phyloP scores from a whole-genome alignment of 2,888 invertebrate species.

The Ctena decussata region DNA sequence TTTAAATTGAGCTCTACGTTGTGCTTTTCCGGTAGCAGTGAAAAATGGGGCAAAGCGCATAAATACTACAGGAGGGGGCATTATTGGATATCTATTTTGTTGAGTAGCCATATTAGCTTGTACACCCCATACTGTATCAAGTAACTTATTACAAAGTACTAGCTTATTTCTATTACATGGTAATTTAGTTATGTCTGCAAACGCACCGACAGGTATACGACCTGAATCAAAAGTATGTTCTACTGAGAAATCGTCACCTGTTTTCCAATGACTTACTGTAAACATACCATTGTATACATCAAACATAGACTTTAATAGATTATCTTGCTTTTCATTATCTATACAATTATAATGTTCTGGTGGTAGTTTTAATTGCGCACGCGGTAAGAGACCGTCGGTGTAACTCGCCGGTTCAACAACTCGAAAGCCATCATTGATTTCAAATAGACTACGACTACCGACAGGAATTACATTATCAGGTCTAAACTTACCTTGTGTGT shows the following conservation, averaged over 20 bases:
- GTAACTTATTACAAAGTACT: not conserved
- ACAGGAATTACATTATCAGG: conserved; percentile 14
- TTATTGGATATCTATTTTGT: conserved; percentile 17
- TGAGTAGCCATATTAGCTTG: conserved; percentile 40
- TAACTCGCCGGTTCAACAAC: not conserved
- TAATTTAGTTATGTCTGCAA: not conserved
- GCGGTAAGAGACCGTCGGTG: conserved; percentile 7
- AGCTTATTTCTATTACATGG: not conserved
- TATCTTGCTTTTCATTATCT: not conserved
- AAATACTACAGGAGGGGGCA: not conserved
- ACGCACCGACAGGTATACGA: conserved; percentile 7
- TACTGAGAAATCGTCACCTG: not conserved
- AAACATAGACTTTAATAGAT: not conserved
- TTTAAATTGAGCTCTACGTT: conserved; percentile 4
- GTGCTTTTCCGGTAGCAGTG: conserved; percentile 12
- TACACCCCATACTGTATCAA: conserved; percentile 27
- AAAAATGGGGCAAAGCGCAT: conserved; percentile 24
- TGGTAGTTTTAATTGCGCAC: conserved; percentile 12
- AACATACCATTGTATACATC: conserved; percentile 32
- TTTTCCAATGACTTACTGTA: conserved; percentile 9
- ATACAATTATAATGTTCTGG: conserved; percentile 6
- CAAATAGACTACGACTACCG: not conserved
- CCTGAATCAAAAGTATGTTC: conserved; percentile 6
- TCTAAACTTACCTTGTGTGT: conserved; percentile 8
- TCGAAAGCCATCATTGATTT: conserved; percentile 13